Evolutionary conservation across 2,888 invertebrate species (phyloP).

Genomic region (Branchipolynoe longqiensis): DNA sequence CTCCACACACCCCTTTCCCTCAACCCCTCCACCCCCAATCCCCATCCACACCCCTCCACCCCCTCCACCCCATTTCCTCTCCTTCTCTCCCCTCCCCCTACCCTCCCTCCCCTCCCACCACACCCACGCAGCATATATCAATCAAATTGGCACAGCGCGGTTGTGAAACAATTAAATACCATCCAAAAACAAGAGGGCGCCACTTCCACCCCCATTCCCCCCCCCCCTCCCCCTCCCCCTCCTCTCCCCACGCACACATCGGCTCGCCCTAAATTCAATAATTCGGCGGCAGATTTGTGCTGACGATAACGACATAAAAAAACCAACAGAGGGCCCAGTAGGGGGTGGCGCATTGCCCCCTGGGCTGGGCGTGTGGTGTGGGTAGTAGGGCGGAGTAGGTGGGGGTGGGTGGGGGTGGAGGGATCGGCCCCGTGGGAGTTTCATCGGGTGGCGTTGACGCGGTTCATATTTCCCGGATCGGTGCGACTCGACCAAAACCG

Average conservation of each 20-base stretch:
- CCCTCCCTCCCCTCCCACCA: neutral
- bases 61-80: neutral
- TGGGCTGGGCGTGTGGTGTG: too few relatives aligned
- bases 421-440: too few relatives aligned
- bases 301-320: neutral
- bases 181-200: slow-evolving; percentile 22
- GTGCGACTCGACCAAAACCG: slow-evolving; percentile 5
- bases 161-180: slow-evolving; percentile 14
- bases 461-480: slow-evolving; percentile 10
- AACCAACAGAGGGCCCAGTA: too few relatives aligned
- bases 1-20: too few relatives aligned
- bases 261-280: neutral
- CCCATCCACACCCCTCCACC: neutral
- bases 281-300: too few relatives aligned
- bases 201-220: neutral
- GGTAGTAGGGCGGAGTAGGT: too few relatives aligned
- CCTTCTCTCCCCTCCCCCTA: neutral
- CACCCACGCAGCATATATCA: neutral
- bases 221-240: neutral
- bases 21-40: neutral
- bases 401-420: too few relatives aligned
- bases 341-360: too few relatives aligned
- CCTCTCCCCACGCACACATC: neutral
- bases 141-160: neutral
- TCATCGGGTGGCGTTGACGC: too few relatives aligned